Conservation (phyloP, 2,797 vertebrate genomes). For the Tamandua tetradactyla region DNA sequence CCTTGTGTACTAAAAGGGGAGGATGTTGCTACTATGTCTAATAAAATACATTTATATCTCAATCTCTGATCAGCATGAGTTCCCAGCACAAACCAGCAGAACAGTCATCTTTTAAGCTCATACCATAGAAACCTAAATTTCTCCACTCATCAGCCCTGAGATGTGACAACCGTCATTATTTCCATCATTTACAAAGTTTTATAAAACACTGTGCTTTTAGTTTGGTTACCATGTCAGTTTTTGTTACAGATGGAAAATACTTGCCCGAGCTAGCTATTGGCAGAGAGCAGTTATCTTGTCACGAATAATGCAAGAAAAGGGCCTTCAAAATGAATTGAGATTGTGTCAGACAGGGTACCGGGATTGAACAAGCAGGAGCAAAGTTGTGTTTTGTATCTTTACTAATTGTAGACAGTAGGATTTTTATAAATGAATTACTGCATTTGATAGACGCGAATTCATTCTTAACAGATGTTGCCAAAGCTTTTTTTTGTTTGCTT, state of each 20-base stretch:
- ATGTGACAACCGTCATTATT: not conserved
- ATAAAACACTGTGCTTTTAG: not conserved
- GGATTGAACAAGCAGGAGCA: not conserved
- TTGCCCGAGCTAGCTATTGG: not conserved
- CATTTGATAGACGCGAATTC: not conserved
- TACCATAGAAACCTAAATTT: not conserved
- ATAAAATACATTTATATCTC: slow-evolving; percentile 18
- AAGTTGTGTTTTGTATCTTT: not conserved
- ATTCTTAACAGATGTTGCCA: not conserved
- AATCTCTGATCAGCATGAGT: not conserved
- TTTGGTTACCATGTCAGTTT: not conserved
- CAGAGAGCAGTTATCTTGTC: slow-evolving; percentile 36
- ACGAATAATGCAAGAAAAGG: not conserved
- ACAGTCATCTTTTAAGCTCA: not conserved
- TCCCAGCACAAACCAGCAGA: not conserved
- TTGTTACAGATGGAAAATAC: not conserved
- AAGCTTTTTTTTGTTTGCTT: not conserved
- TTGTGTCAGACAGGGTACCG: not conserved
- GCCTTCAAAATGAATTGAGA: not conserved
- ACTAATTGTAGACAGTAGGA: not conserved
- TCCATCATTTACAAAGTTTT: slow-evolving; percentile 48
- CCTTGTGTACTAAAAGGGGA: not conserved
- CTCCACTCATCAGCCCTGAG: slow-evolving; percentile 61
- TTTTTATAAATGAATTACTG: not conserved
- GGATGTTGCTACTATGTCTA: not conserved